Conservation (phyloP, 2,797 vertebrate genomes). For the Macropus fuliginosus region DNA sequence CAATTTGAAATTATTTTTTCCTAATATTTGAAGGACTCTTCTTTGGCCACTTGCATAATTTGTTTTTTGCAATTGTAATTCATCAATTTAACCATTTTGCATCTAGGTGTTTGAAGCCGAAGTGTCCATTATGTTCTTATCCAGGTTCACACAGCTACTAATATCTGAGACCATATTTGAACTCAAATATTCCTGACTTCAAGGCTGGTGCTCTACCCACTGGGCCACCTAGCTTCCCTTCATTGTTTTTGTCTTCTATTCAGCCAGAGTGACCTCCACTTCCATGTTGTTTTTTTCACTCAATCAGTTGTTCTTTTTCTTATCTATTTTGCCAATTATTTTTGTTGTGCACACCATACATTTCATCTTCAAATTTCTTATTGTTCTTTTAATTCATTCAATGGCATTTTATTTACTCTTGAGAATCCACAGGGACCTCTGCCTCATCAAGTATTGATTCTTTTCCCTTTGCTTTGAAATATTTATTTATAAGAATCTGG, state of each 20-base stretch:
- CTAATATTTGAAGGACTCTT: neutral
- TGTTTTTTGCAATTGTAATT: neutral
- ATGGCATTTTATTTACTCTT: neutral
- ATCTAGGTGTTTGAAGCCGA: neutral
- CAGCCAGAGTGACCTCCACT: neutral
- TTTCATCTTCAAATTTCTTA: neutral
- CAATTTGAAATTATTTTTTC: neutral
- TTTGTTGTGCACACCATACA: neutral
- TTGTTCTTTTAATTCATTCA: neutral
- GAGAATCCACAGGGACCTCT: neutral
- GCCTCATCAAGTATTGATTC: neutral
- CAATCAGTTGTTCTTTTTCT: neutral
- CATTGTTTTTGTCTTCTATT: neutral
- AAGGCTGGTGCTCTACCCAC: too few species aligned
- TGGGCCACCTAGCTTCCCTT: neutral
- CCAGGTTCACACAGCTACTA: neutral
- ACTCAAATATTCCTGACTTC: neutral
- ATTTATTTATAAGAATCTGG: neutral
- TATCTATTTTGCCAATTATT: neutral
- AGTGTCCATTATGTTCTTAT: neutral
- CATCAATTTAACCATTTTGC: neutral
- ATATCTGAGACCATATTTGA: neutral
- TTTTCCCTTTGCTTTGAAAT: neutral
- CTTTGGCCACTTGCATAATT: neutral
- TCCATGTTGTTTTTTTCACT: neutral